phyloP scores from a whole-genome alignment of 2,797 vertebrate species.

The Mus caroli region DNA sequence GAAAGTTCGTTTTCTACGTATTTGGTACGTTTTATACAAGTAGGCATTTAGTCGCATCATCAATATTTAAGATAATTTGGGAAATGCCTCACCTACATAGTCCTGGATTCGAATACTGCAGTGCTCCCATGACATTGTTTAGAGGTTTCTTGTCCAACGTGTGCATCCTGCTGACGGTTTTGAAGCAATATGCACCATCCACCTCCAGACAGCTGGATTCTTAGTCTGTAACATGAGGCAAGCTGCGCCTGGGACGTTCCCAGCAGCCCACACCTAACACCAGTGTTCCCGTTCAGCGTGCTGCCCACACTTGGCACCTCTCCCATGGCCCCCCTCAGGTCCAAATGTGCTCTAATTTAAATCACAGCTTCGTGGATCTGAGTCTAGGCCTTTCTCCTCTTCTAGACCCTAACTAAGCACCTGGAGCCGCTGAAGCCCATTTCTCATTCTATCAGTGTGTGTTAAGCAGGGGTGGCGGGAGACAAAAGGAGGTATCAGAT shows the following conservation, averaged over 20 bases:
- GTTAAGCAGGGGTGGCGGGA: slow-evolving; percentile 5
- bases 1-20: background rate
- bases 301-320: slow-evolving; percentile 74
- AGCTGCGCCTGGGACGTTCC: slow-evolving; percentile 68
- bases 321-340: slow-evolving; percentile 59
- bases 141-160: slow-evolving; percentile 31
- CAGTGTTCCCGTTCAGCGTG: slow-evolving; percentile 62
- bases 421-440: slow-evolving; percentile 25
- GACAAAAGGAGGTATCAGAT: background rate
- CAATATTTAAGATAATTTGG: slow-evolving; percentile 1
- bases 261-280: slow-evolving; percentile 79
- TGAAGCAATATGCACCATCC: slow-evolving; percentile 72
- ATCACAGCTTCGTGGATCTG: background rate
- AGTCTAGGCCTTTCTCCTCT: slow-evolving; percentile 1
- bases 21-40: background rate
- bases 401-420: background rate
- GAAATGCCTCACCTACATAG: background rate
- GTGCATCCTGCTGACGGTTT: slow-evolving; percentile 25
- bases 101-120: background rate
- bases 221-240: slow-evolving; percentile 70
- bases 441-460: slow-evolving; percentile 24
- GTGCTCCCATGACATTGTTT: slow-evolving; percentile 5
- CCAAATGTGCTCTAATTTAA: background rate
- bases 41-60: background rate
- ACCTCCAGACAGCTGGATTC: slow-evolving; percentile 83